Percentiles rank a stretch among this genome's conserved stretches.
Conservation (phyloP, 37 sponge, comb jelly and placozoan species). For the Lycopodina hypogea region DNA sequence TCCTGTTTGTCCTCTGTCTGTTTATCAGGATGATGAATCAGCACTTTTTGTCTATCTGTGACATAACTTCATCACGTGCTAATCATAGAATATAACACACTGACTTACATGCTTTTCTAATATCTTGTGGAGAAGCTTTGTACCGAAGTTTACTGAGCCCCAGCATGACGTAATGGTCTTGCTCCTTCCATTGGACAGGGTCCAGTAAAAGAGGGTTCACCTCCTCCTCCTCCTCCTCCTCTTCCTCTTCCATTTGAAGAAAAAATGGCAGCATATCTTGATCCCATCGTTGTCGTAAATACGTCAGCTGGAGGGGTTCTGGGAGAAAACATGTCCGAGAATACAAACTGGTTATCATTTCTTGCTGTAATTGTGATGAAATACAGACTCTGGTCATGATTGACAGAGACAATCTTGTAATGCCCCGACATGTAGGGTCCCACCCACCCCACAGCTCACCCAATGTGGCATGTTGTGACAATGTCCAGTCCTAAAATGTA, state of each 20-base stretch:
- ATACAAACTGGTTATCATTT: too few relatives aligned
- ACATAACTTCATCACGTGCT: neutral
- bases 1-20: constrained; percentile 35
- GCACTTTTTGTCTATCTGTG: constrained; percentile 70
- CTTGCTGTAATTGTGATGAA: too few relatives aligned
- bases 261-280: neutral
- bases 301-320: neutral
- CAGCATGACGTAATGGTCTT: constrained; percentile 93
- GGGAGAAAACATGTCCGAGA: neutral
- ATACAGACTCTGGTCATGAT: too few relatives aligned
- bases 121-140: constrained; percentile 72
- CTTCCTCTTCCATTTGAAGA: neutral
- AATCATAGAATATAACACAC: neutral
- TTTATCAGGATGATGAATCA: constrained; percentile 96
- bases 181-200: constrained; percentile 82
- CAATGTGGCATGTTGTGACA: too few relatives aligned
- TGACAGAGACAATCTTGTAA: too few relatives aligned
- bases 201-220: constrained; percentile 49
- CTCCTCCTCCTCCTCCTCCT: constrained; percentile 22
- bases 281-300: neutral
- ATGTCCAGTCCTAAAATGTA: too few relatives aligned
- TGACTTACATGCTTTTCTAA: constrained; percentile 90
- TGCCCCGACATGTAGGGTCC: too few relatives aligned
- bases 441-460: too few relatives aligned
- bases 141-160: constrained; percentile 77